Evolutionary conservation across 2,888 invertebrate species (phyloP).

Genomic region (Dryomyza anilis): DNA sequence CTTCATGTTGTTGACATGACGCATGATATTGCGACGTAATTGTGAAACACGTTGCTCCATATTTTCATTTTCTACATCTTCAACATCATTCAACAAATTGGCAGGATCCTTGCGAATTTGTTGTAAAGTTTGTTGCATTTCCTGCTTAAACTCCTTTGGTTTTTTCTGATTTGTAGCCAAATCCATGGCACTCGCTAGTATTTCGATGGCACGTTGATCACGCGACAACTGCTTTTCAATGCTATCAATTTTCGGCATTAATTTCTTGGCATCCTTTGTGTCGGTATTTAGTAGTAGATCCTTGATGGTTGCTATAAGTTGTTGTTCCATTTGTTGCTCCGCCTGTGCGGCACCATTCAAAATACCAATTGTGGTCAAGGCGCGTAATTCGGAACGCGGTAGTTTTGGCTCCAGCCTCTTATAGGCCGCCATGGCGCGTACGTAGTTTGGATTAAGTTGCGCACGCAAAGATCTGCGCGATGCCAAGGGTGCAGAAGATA

Average conservation of each 20-base stretch:
- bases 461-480: constrained; percentile 34
- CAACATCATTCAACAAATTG: not conserved
- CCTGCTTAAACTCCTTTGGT: constrained; percentile 42
- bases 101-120: not conserved
- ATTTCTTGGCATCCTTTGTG: constrained; percentile 35
- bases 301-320: constrained; percentile 46
- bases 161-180: constrained; percentile 46
- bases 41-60: constrained; percentile 38
- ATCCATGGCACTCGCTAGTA: constrained; percentile 53
- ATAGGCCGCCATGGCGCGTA: constrained; percentile 51
- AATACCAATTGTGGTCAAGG: constrained; percentile 52
- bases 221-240: constrained; percentile 53
- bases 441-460: constrained; percentile 48
- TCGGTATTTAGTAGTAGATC: constrained; percentile 50
- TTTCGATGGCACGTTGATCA: constrained; percentile 51
- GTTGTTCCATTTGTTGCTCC: constrained; percentile 53
- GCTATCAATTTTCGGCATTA: constrained; percentile 47
- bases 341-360: constrained; percentile 54
- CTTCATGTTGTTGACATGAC: constrained; percentile 50
- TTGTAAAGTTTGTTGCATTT: constrained; percentile 35
- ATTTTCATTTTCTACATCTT: constrained; percentile 6
- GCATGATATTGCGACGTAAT: constrained; percentile 45
- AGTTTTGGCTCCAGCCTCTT: constrained; percentile 49
- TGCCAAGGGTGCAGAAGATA: no score
- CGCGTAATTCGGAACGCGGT: constrained; percentile 49